A percentile compares a stretch with the other conserved stretches of the same genome.
These are phyloP conservation scores for Panzeria rudis DNA, from an alignment of 2,888 invertebrate species.

Conservation along the genomic window DNA sequence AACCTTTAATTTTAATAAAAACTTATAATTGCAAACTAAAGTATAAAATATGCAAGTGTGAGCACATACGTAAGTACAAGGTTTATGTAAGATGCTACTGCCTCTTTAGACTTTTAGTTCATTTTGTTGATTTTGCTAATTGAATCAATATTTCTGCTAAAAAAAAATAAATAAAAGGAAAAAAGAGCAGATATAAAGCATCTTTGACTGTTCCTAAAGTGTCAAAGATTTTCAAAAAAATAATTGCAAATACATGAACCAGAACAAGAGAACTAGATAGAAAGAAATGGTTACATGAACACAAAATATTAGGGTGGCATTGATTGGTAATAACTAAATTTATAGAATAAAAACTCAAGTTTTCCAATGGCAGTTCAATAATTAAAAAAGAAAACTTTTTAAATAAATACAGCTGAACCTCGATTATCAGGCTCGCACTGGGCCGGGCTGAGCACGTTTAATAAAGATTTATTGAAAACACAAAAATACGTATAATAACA, in stretches of 20 bases:
- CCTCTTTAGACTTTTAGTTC: neutral
- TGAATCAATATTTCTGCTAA: conserved; percentile 46
- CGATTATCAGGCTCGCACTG: too few species aligned
- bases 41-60: conserved; percentile 23
- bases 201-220: conserved; percentile 60
- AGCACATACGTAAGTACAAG: neutral
- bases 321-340: neutral
- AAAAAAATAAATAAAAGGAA: neutral
- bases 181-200: conserved; percentile 17
- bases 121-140: conserved; percentile 45
- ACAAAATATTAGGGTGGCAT: neutral
- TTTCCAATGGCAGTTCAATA: too few species aligned
- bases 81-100: conserved; percentile 1
- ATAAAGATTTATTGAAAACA: too few species aligned
- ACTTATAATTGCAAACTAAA: conserved; percentile 53
- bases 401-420: too few species aligned
- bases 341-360: too few species aligned
- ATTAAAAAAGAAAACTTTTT: too few species aligned
- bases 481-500: too few species aligned
- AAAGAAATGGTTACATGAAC: conserved; percentile 16
- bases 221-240: conserved; percentile 41
- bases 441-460: too few species aligned
- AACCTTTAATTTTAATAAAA: conserved; percentile 43
- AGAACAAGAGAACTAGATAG: conserved; percentile 1
- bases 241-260: conserved; percentile 42